Evolutionary conservation across 2,797 vertebrate genomes (phyloP).

Genomic region (Characodon lateralis): DNA sequence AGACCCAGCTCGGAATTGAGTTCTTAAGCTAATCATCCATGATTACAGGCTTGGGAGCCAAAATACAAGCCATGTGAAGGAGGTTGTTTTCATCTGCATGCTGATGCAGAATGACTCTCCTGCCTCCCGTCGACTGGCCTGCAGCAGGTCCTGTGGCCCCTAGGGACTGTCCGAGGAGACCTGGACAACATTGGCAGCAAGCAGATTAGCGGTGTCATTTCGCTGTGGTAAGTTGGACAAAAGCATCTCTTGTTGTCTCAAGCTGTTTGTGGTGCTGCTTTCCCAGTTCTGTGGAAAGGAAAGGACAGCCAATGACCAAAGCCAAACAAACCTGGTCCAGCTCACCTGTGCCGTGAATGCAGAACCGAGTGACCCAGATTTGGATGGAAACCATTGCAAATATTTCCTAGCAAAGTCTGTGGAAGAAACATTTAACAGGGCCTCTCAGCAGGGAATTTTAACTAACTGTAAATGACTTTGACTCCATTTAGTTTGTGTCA

Average conservation of each 20-base stretch:
- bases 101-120: slow-evolving; percentile 63
- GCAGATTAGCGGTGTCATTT: slow-evolving; percentile 72
- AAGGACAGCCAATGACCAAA: slow-evolving; percentile 75
- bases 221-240: slow-evolving; percentile 66
- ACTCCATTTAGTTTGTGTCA: slow-evolving; percentile 72
- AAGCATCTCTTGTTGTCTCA: slow-evolving; percentile 79
- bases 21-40: slow-evolving; percentile 76
- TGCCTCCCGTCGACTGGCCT: slow-evolving; percentile 64
- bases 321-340: slow-evolving; percentile 81
- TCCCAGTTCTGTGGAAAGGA: slow-evolving; percentile 78
- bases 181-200: slow-evolving; percentile 70
- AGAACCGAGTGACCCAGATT: slow-evolving; percentile 79
- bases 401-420: slow-evolving; percentile 79
- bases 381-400: slow-evolving; percentile 82
- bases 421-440: slow-evolving; percentile 73
- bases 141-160: slow-evolving; percentile 60
- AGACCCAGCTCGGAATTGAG: slow-evolving; percentile 64
- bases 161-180: slow-evolving; percentile 69
- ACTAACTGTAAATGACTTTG: slow-evolving; percentile 78
- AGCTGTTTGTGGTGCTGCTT: slow-evolving; percentile 74
- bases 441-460: slow-evolving; percentile 74
- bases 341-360: slow-evolving; percentile 80
- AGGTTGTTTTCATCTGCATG: slow-evolving; percentile 74
- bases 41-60: slow-evolving; percentile 75
- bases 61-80: slow-evolving; percentile 77